Evolutionary conservation across 2,797 vertebrate genomes (phyloP), one percentile per base, ranked within the genome.

Genomic region (Helicolenus hilgendorfi): DNA sequence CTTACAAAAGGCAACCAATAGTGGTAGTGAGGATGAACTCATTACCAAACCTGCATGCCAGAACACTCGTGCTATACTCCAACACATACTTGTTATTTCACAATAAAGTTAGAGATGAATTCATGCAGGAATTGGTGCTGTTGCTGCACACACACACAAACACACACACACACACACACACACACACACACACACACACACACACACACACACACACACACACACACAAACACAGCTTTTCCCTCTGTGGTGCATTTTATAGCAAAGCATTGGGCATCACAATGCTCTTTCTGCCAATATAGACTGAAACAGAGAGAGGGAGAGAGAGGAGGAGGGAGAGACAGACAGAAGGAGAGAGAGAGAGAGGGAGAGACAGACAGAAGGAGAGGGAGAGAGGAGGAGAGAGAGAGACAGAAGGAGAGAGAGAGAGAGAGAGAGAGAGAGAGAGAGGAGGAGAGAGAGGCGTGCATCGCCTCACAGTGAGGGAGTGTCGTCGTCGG

Each of bases 401-500:
- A 55, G 63, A 58, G 69, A 41, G 92, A 69, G 80, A 26, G 59
- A n/a, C 75, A 29, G 72, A 26, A 60, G 55, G 65, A 65, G 33
- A 9, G 33, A 22, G 63, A 13, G 26, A n/a, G 67, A 76, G 33
- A 35, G 67, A 38, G 67, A 8, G 55, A 3, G 77, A 65, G 62
- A 9, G 70, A 22, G 59, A n/a, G 65, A 67, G 62, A 70, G 70
- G 31, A 72, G 38, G 77, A 55, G 63, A 58, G 69, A 41, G 92
- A 69, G 80, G 79, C 45, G 77, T 81, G 86, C 77, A 68, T 81
- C 31, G 65, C 83, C 89, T 88, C 89, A 63, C 79, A 77, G 86
- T 56, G 88, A 89, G 85, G 83, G 91, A 81, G 92, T 91, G 92
- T 89, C 90, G 87, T 91, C 79, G 93, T 85, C 86, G 90, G 90